Evolutionary conservation across 2,888 invertebrate species (phyloP), one percentile per base, ranked within the genome.

Genomic region (Meloe dianella): DNA sequence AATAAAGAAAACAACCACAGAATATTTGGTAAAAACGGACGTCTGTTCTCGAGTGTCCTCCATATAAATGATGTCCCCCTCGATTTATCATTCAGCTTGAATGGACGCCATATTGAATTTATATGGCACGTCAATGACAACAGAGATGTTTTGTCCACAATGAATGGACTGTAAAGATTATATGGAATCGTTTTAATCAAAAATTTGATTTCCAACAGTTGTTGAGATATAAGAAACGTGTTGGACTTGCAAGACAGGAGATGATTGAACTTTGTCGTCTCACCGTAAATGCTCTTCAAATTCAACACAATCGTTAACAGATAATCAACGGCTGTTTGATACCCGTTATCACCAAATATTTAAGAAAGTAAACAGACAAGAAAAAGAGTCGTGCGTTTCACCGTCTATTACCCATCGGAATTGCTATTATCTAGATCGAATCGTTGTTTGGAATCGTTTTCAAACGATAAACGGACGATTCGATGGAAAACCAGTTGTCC

Each of bases 1-100:
- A 27, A 68, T 68, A 35, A 17, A 10, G 5, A 10, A 41, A 47
- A 47, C 20, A 47, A 20, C 47, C 47, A 20, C 47, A 47, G 20
- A 47, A 61, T 65, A 63, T 66, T 67, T 60, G 41, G 41, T 17
- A 17, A 41, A 29, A 24, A 59, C 58, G 71, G 71, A 65, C 71
- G 64, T 71, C 69, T 71, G 67, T 59, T 47, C 63, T 71, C 67
- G 63, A 69, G 69, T 71, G 67, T 71, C 71, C 68, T 71, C 64
- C 64, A 69, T 62, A 71, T 71, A 71, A 77, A 76, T 74, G 76
- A 77, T 77, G 76, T 75, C 75, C 71, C 71, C 73, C 71, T 73
- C 78, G 73, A 78, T 78, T 78, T 76, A 78, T 78, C 78, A 78
- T 76, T 72, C 74, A 68, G 66, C 60, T 65, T 78, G 76, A 78